Evolutionary conservation across 53 echinoderm and acorn worm genomes (phyloP), one percentile per base, ranked within the genome.

Genomic region (Hippasteria phrygiana): DNA sequence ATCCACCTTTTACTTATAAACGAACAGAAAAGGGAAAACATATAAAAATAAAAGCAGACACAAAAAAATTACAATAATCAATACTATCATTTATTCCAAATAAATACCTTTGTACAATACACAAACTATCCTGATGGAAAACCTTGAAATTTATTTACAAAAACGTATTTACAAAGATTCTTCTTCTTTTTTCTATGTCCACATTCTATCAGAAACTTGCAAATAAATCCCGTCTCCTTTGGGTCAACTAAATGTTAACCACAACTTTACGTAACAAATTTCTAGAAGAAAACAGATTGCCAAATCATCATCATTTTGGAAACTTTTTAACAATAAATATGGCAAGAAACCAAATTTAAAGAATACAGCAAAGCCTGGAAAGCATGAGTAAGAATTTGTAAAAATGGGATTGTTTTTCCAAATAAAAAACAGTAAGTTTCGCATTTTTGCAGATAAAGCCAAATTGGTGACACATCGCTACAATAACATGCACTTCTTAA

Each of bases 81-180:
- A 71, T 37, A 4, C 18, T 55, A 12, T 48, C 20, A 33, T 84
- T 85, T 85, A 85, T 85, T 85, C 53, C 71, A 51, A 71, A 85
- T 53, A 85, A 71, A 71, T 84, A 50, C 34, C 70, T 78, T 22
- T 22, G 26, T 62, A 48, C 53, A 83, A 31, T 27, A 43, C 28
- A 82, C 83, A 43, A 29, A 42, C 43, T 12, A 67, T n/a, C 22
- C 11, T 41, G 5, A 62, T 9, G 2, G n/a, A 14, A 62, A 82
- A 43, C 5, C 69, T 5, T 31, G 18, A 29, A 13, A 8, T 35
- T 34, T 46, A 83, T 10, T 47, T 51, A 43, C 12, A 45, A 16
- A 79, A 20, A 0, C 69, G 0, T 43, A 74, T 74, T 74, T 74
- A 74, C 42, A 74, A 27, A 20, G 62, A 14, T 48, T 48, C 48